These are phyloP conservation scores for Phalacrocorax pelagicus DNA, from an alignment of 2,113 vertebrate genomes.

Conservation along the genomic window DNA sequence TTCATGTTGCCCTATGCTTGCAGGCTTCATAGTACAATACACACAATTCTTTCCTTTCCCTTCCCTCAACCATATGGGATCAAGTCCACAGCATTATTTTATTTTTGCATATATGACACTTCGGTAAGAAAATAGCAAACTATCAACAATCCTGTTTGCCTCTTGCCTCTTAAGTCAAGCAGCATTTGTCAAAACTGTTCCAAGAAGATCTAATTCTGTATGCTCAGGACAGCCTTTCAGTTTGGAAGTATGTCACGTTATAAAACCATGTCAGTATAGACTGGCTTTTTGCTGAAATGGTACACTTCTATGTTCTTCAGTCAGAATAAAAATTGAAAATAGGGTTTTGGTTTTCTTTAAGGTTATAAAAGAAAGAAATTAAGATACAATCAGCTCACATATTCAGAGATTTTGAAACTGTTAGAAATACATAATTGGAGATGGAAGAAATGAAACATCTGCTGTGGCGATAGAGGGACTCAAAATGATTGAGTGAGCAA, in stretches of 20 bases:
- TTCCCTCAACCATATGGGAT: not conserved
- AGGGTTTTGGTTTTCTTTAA: not conserved
- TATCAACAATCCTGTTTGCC: not conserved
- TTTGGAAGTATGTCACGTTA: not conserved
- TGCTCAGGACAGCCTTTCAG: not conserved
- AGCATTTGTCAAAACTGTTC: not conserved
- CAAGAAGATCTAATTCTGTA: not conserved
- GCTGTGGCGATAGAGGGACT: not conserved
- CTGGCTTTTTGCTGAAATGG: not conserved
- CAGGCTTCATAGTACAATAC: not conserved
- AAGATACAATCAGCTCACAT: not conserved
- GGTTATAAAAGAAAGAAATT: constrained; percentile 10
- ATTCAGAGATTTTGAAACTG: not conserved
- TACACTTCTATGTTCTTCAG: not conserved
- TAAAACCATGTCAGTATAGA: not conserved
- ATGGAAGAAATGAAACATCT: constrained; percentile 11
- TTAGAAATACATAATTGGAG: not conserved
- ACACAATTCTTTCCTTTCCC: not conserved
- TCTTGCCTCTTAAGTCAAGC: not conserved
- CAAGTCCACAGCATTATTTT: not conserved
- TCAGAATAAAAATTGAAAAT: not conserved
- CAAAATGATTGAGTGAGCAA: not conserved
- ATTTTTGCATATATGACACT: not conserved
- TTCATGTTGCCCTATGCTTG: not conserved
- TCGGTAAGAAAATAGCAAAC: not conserved